phyloP scores from a whole-genome alignment of 1,140 invertebrate genomes.

The Bombus consobrinus region DNA sequence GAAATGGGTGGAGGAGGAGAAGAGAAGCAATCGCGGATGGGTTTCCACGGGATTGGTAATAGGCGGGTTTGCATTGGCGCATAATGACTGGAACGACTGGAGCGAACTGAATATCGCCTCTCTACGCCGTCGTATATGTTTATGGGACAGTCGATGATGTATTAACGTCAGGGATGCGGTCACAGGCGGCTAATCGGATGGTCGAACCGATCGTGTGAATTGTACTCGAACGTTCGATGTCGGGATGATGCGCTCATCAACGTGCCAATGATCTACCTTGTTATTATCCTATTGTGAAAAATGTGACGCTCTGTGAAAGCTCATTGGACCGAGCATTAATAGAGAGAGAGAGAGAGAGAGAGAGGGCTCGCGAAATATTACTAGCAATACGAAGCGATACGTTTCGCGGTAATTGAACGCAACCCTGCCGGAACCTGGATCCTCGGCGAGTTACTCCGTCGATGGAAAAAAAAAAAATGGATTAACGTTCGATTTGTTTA shows the following conservation, averaged over 20 bases:
- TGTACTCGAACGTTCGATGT: slow-evolving; percentile 24
- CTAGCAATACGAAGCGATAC: background rate
- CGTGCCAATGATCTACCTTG: slow-evolving; percentile 31
- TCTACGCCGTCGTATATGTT: slow-evolving; percentile 54
- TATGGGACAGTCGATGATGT: slow-evolving; percentile 72
- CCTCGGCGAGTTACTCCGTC: background rate
- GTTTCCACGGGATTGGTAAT: slow-evolving; percentile 38
- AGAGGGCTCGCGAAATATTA: background rate
- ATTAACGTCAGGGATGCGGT: slow-evolving; percentile 69
- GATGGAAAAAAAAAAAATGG: background rate
- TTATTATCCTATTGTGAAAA: slow-evolving; percentile 25
- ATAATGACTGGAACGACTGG: slow-evolving; percentile 67
- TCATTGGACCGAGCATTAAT: background rate
- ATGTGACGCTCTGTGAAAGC: background rate
- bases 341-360: too few relatives aligned
- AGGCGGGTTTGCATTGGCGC: slow-evolving; percentile 53
- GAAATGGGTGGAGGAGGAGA: background rate
- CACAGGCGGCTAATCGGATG: slow-evolving; percentile 2
- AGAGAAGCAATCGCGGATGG: slow-evolving; percentile 37
- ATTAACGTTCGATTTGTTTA: background rate
- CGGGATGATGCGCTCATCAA: slow-evolving; percentile 30
- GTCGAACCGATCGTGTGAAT: slow-evolving; percentile 33
- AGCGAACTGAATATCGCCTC: slow-evolving; percentile 61
- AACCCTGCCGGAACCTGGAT: background rate
- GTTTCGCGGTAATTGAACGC: background rate